Evolutionary conservation across 2,888 invertebrate species (phyloP), one percentile per base, ranked within the genome.

Genomic region (Thera obeliscata): DNA sequence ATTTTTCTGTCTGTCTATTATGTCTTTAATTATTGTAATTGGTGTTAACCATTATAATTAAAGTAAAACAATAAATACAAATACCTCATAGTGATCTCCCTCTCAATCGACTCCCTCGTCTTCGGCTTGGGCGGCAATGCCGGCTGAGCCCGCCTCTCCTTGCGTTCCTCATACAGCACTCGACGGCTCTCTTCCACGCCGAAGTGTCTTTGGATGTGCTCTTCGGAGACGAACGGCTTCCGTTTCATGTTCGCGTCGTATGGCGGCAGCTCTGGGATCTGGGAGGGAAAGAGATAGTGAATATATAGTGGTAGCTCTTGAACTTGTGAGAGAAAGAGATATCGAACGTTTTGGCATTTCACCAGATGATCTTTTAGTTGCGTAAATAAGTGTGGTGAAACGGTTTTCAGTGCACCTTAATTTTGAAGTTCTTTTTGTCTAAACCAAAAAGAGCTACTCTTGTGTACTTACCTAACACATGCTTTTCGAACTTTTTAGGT

Each of bases 71-170:
- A n/a, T n/a, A n/a, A n/a, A n/a, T n/a, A n/a, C n/a, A n/a, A n/a
- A n/a, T n/a, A n/a, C n/a, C n/a, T 93, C 91, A 94, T 93, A 50
- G 92, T 93, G 36, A 94, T 93, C 72, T 94, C 94, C 61, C 94
- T 85, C 67, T 94, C 94, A 22, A 92, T 85, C 2, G 91, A 91
- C 69, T 94, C 94, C 56, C 89, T 76, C 66, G 81, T 88, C 76
- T 85, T 87, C 7, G 93, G 94, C 57, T 92, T 94, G 0, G 91
- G 91, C 0, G 93, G 90, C 67, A 91, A 72, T 7, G 88, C 78
- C 0, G 90, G 90, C 64, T 89, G 70, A 6, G 50, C 67, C 11
- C 49, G 69, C 58, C 38, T 67, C 64, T 50, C 69, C 49, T 56
- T 71, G 12, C 67, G 60, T 3, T 69, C 69, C 11, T 71, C 73